Conservation (phyloP, 37 sponge, comb jelly and placozoan species). For the Tethya wilhelma region DNA sequence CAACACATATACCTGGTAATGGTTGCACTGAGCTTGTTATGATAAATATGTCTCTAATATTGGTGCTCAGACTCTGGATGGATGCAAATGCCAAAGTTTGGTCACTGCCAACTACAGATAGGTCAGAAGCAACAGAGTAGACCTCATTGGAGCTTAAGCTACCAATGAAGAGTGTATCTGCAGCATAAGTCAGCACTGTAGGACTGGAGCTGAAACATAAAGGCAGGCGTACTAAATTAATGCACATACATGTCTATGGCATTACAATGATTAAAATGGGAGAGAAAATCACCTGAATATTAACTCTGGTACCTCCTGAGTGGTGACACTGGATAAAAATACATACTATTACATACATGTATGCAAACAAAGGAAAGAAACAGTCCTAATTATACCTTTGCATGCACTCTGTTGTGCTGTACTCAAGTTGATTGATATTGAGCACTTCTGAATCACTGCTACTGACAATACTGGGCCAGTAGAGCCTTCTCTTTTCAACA, state of each 20-base stretch:
- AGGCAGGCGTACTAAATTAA: background rate
- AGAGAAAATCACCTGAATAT: constrained; percentile 9
- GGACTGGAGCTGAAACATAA: constrained; percentile 17
- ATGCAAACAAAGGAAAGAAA: background rate
- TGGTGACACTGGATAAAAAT: constrained; percentile 1
- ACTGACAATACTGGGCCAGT: constrained; percentile 10
- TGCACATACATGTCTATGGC: background rate
- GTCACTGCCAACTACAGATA: background rate
- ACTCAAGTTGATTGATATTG: constrained; percentile 32
- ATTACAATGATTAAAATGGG: background rate
- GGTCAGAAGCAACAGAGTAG: constrained; percentile 23
- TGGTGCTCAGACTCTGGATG: background rate
- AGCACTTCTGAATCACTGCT: background rate
- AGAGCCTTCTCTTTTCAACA: constrained; percentile 1
- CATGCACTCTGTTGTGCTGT: constrained; percentile 7
- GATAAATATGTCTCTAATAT: constrained; percentile 8
- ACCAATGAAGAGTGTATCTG: constrained; percentile 25
- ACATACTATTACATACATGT: background rate
- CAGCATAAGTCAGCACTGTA: constrained; percentile 27
- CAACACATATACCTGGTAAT: constrained; percentile 16
- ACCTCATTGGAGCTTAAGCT: background rate
- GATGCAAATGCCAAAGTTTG: constrained; percentile 14
- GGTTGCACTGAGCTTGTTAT: background rate
- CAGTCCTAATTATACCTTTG: constrained; percentile 9
- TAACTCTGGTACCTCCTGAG: constrained; percentile 1